Evolutionary conservation across 2,888 invertebrate species (phyloP).

Genomic region (Antitype chi): DNA sequence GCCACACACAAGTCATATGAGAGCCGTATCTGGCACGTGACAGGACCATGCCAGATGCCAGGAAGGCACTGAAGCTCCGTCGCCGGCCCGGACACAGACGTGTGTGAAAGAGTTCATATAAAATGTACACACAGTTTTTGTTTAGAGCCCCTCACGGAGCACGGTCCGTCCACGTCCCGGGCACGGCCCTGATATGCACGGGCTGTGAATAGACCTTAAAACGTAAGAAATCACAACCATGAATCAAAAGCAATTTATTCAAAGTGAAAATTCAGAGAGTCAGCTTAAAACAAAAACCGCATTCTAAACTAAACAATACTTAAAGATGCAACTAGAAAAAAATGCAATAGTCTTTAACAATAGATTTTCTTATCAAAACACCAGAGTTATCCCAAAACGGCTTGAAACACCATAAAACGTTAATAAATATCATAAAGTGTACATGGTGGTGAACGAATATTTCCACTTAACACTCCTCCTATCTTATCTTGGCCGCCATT

Average conservation of each 20-base stretch:
- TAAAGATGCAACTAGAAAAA: background rate
- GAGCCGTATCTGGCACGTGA: too few species aligned
- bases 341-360: background rate
- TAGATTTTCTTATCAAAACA: slow-evolving; percentile 3
- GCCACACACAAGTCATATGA: too few species aligned
- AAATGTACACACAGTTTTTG: too few species aligned
- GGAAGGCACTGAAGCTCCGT: too few species aligned
- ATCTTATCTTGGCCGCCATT: slow-evolving; percentile 74
- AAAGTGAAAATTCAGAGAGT: too few species aligned
- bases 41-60: too few species aligned
- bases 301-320: background rate
- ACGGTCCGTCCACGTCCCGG: too few species aligned
- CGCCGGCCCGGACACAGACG: too few species aligned
- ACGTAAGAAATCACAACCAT: background rate
- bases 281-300: too few species aligned
- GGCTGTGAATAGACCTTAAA: background rate
- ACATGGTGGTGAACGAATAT: slow-evolving; percentile 59
- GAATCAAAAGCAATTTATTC: background rate
- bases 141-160: too few species aligned
- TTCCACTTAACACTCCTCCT: slow-evolving; percentile 70
- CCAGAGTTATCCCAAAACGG: slow-evolving; percentile 9
- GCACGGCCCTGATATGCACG: too few species aligned
- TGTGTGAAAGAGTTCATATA: too few species aligned
- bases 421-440: slow-evolving; percentile 51
- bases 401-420: slow-evolving; percentile 29